These are phyloP conservation scores for Pluvialis apricaria DNA, from an alignment of 2,113 vertebrate genomes.

Conservation along the genomic window DNA sequence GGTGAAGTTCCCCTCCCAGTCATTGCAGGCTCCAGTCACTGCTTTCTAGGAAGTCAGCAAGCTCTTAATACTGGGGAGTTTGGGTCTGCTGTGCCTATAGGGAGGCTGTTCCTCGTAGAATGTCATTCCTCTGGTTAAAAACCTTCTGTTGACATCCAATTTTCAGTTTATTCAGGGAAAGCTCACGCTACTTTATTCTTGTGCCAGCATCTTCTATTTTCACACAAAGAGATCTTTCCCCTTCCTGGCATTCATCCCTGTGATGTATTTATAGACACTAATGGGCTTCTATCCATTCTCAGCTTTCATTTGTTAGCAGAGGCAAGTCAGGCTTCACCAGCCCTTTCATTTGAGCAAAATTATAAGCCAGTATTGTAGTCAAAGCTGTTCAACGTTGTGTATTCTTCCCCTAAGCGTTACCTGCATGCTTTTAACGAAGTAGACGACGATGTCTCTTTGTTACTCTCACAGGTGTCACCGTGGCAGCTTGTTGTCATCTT, in stretches of 20 bases:
- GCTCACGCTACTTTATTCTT: slow-evolving; percentile 11
- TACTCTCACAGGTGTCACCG: neutral
- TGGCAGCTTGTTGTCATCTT: neutral
- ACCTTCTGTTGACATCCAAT: slow-evolving; percentile 24
- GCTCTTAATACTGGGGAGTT: neutral
- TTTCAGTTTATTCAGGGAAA: slow-evolving; percentile 22
- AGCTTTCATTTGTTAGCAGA: neutral
- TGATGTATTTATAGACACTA: slow-evolving; percentile 39
- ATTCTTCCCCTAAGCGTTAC: neutral
- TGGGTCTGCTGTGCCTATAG: neutral
- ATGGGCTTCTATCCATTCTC: neutral
- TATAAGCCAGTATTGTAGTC: neutral
- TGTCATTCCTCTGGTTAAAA: neutral
- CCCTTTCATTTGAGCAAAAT: neutral
- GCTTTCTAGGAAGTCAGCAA: neutral
- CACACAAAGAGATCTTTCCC: neutral
- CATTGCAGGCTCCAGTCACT: neutral
- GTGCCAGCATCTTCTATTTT: slow-evolving; percentile 37
- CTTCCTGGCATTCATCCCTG: slow-evolving; percentile 26
- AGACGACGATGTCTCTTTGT: neutral
- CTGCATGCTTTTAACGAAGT: neutral
- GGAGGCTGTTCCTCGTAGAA: neutral
- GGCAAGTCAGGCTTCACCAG: neutral
- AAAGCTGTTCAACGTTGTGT: neutral
- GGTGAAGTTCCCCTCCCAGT: neutral